Percentiles rank a stretch among this genome's conserved stretches.
Conservation (phyloP, 2,888 invertebrate genomes). For the Aquatica leii region DNA sequence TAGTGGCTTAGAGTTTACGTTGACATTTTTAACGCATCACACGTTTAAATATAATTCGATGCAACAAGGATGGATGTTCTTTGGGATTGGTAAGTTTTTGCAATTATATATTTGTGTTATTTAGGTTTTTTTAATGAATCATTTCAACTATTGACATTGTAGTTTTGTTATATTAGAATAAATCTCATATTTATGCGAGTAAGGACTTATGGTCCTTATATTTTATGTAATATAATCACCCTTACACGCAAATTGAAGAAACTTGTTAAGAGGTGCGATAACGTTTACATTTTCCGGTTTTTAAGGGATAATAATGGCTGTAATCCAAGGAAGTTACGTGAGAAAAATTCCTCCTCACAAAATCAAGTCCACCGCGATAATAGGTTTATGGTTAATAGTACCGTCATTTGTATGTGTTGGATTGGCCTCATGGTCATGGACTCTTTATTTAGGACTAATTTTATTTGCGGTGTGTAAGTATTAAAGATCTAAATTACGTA, state of each 20-base stretch:
- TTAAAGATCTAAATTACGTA: not conserved
- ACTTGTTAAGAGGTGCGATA: no score
- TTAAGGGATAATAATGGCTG: slow-evolving; percentile 87
- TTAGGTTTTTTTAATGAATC: no score
- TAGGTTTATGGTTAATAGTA: slow-evolving; percentile 84
- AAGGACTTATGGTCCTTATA: no score
- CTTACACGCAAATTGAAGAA: no score
- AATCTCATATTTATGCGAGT: no score
- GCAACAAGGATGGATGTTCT: slow-evolving; percentile 98
- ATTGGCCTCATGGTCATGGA: slow-evolving; percentile 66
- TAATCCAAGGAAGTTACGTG: slow-evolving; percentile 89
- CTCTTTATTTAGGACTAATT: slow-evolving; percentile 84
- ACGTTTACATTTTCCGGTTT: no score
- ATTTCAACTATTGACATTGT: no score
- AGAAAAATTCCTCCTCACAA: slow-evolving; percentile 77
- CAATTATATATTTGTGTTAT: no score
- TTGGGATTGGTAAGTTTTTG: slow-evolving; percentile 81
- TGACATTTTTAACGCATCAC: slow-evolving; percentile 95
- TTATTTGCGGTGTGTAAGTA: slow-evolving; percentile 90
- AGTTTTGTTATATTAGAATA: no score
- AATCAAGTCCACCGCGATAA: slow-evolving; percentile 74
- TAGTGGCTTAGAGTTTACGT: slow-evolving; percentile 96
- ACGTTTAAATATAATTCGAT: slow-evolving; percentile 90
- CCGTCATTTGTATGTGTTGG: slow-evolving; percentile 89
- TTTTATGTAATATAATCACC: no score